Evolutionary conservation across 2,113 vertebrate genomes (phyloP), one percentile per base, ranked within the genome.

Genomic region (Pungitius pungitius): DNA sequence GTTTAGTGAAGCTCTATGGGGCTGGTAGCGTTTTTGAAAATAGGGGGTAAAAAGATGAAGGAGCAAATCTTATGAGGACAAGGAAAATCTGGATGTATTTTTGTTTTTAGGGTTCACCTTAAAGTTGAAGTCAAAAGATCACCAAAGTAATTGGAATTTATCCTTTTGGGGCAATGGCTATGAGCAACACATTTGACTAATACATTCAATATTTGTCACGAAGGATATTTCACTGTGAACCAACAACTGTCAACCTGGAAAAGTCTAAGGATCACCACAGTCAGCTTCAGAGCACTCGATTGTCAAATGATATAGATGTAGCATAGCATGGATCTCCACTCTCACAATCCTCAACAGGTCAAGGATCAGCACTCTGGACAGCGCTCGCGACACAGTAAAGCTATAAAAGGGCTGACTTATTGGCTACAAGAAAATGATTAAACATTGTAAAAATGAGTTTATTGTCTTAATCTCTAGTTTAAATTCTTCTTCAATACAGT

Each of bases 351-450:
- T 0, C 17, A 9, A 27, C 71, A 39, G 73, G n/a, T 22, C 3
- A 55, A 40, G 30, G 51, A 26, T 54, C 51, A 54, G 51, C 51
- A 54, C 51, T 26, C 51, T 54, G 51, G 24, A 54, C 51, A 70
- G 60, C 26, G 8, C 35, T 17, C 3, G 3, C 12, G 45, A 51
- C 73, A 20, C 17, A 12, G 22, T n/a, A n/a, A n/a, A n/a, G n/a
- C n/a, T n/a, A n/a, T n/a, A n/a, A n/a, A n/a, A n/a, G n/a, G n/a
- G n/a, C n/a, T n/a, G n/a, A n/a, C n/a, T n/a, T n/a, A n/a, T n/a
- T n/a, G n/a, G n/a, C n/a, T n/a, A n/a, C n/a, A n/a, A n/a, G n/a
- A n/a, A n/a, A n/a, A n/a, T n/a, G n/a, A n/a, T n/a, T n/a, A n/a
- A n/a, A n/a, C n/a, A n/a, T n/a, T n/a, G n/a, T n/a, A n/a, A n/a